Evolutionary conservation across 1,140 invertebrate genomes (phyloP), one percentile per base, ranked within the genome.

Genomic region (Diorhabda sublineata): DNA sequence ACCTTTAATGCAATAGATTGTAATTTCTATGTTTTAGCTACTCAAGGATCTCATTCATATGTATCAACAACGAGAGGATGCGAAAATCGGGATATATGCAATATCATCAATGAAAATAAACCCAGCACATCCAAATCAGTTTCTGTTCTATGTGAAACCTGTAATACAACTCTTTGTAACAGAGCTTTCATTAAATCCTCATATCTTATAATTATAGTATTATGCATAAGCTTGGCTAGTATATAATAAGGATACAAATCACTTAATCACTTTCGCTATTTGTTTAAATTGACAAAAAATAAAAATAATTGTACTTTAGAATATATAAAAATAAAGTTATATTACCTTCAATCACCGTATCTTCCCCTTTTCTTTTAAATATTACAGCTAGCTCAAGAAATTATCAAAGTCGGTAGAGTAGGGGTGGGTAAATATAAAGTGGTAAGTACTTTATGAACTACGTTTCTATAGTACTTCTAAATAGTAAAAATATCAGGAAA

Each of bases 151-250:
- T 52, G 47, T 4, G 6, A 8, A 52, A 52, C 47, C n/a, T 52
- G 47, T n/a, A 52, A 52, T 52, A 52, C 47, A 52, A 52, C 47
- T 52, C n/a, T 52, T 8, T 52, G 47, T 52, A 52, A 52, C n/a
- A n/a, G 47, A 52, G 6, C 47, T 8, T 52, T 4, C 2, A 2
- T 52, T 4, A 52, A 52, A 52, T 52, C 47, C n/a, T 52, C 47
- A 52, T 8, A 8, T 52, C 47, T 52, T 52, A 52, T n/a, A 3
- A n/a, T 52, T 6, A n/a, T 52, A n/a, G 6, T 52, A 26, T 26
- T 26, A 26, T 26, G 26, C 26, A 26, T 26, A 26, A 26, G 26
- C 26, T 26, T 26, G 26, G 26, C 26, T 26, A 26, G 26, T 26
- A 26, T 26, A 26, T 26, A 26, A 26, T 26, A 26, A 26, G 26